Evolutionary conservation across 2,113 vertebrate genomes (phyloP).

Genomic region (Motacilla tschutschensis): DNA sequence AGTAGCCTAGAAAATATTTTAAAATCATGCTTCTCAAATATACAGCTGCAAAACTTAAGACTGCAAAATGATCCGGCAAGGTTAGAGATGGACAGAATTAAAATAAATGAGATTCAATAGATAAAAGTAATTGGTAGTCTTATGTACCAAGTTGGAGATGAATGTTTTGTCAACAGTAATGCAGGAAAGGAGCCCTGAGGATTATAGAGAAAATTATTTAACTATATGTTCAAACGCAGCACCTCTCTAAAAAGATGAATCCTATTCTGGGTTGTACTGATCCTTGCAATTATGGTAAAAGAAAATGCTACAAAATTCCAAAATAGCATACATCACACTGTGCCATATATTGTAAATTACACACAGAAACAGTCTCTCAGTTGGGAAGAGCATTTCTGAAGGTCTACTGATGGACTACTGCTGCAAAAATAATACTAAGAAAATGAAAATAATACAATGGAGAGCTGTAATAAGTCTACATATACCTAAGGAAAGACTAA

Average conservation of each 20-base stretch:
- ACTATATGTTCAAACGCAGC: conserved; percentile 14
- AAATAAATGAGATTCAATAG: conserved; percentile 41
- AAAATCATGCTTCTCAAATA: background rate
- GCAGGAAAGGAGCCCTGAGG: background rate
- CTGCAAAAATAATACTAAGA: background rate
- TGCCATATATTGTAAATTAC: conserved; percentile 22
- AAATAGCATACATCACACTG: conserved; percentile 12
- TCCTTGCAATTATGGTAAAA: conserved; percentile 23
- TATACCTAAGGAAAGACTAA: background rate
- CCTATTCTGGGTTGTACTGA: background rate
- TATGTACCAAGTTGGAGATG: background rate
- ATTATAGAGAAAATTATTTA: conserved; percentile 36
- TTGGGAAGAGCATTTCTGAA: conserved; percentile 10
- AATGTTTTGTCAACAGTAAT: conserved; percentile 25
- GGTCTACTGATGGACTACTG: background rate
- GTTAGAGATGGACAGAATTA: conserved; percentile 11
- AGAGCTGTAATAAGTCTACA: background rate
- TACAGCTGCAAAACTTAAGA: conserved; percentile 45
- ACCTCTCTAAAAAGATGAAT: conserved; percentile 28
- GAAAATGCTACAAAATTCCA: background rate
- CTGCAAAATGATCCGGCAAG: conserved; percentile 20
- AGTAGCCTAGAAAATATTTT: background rate
- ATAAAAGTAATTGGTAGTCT: conserved; percentile 16
- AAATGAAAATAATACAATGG: background rate
- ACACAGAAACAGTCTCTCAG: background rate